A percentile compares a stretch with the other conserved stretches of the same genome.
phyloP scores from a whole-genome alignment of 2,113 vertebrate genomes.

The Thalassarche chlororhynchos region DNA sequence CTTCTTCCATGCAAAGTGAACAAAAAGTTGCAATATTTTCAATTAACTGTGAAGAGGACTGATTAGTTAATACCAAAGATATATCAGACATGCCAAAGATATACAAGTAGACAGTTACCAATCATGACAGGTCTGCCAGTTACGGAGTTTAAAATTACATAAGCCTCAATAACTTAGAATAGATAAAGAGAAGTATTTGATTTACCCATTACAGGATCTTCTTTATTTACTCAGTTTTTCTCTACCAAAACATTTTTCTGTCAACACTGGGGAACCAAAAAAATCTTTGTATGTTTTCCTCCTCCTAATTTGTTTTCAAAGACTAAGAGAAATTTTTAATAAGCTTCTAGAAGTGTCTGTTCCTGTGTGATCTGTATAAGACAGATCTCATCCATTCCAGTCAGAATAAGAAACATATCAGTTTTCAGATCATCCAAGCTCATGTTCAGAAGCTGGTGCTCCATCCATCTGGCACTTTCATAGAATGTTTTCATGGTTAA shows the following conservation, averaged over 20 bases:
- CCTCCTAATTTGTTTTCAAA: neutral
- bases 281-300: neutral
- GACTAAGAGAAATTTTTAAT: neutral
- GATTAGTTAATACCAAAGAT: neutral
- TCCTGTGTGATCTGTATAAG: neutral
- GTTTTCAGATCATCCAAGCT: neutral
- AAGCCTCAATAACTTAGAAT: neutral
- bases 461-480: neutral
- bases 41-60: neutral
- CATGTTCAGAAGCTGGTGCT: neutral
- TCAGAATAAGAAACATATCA: neutral
- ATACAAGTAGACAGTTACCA: neutral
- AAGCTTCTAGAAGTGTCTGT: neutral
- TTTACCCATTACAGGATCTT: neutral
- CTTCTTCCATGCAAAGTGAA: neutral
- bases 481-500: neutral
- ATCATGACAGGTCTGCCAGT: neutral
- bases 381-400: neutral
- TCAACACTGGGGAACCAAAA: neutral
- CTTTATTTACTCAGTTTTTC: neutral
- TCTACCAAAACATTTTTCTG: neutral
- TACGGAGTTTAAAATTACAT: neutral
- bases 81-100: neutral
- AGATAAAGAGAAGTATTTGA: neutral
- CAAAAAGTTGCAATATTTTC: neutral